Evolutionary conservation across 2,797 vertebrate species (phyloP).

Genomic region (Loriculus beryllinus): DNA sequence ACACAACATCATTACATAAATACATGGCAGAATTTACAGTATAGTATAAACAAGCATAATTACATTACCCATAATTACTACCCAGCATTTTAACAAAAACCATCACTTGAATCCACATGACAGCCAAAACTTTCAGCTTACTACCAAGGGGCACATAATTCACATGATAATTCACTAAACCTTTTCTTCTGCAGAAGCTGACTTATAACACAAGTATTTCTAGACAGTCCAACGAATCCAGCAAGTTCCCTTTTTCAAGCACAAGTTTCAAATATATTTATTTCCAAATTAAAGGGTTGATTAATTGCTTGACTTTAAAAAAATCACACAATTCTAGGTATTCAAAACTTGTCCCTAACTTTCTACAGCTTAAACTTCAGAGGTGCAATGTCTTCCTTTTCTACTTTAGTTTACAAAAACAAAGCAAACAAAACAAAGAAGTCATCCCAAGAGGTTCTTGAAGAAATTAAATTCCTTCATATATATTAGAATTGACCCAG

Average conservation of each 20-base stretch:
- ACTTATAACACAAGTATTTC: neutral
- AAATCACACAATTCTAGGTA: neutral
- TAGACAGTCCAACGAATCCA: neutral
- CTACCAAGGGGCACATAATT: neutral
- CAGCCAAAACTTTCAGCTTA: neutral
- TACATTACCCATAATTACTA: neutral
- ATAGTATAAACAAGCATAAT: neutral
- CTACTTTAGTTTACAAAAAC: neutral
- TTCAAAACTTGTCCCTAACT: neutral
- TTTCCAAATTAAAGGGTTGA: neutral
- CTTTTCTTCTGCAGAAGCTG: neutral
- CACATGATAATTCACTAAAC: neutral
- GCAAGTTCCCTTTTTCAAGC: neutral
- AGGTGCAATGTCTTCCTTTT: neutral
- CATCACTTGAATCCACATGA: neutral
- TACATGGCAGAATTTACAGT: neutral
- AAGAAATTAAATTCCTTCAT: neutral
- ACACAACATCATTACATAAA: neutral
- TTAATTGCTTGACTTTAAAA: neutral
- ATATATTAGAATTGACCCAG: conserved; percentile 5
- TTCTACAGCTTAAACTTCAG: neutral
- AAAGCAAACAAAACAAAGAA: neutral
- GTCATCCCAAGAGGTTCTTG: neutral
- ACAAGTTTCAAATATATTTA: neutral
- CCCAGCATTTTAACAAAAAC: neutral